Percentiles rank a stretch among this genome's conserved stretches.
phyloP scores from a whole-genome alignment of 2,797 vertebrate species.

The Falco novaeseelandiae region DNA sequence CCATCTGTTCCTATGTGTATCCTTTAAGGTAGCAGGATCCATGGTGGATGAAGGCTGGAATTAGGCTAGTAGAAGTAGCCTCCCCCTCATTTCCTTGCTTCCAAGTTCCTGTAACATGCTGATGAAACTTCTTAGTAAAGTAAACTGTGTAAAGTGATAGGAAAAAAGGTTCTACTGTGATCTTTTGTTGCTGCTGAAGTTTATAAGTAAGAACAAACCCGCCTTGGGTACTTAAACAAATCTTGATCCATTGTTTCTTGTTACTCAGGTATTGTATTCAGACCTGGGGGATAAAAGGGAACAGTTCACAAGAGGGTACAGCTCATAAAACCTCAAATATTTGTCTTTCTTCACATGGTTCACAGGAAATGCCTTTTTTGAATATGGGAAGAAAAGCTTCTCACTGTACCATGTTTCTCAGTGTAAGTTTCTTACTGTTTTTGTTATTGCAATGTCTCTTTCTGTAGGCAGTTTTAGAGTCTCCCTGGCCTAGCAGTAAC shows the following conservation, averaged over 20 bases:
- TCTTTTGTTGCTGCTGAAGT: not conserved
- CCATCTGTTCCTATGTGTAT: not conserved
- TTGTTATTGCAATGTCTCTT: not conserved
- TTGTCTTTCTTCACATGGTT: not conserved
- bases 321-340: not conserved
- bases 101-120: not conserved
- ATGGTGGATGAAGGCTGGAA: not conserved
- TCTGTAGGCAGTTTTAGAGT: slow-evolving; percentile 91
- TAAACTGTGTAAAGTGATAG: not conserved
- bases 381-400: not conserved
- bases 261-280: not conserved
- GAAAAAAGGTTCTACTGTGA: not conserved
- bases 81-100: not conserved
- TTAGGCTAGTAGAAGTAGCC: not conserved
- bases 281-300: not conserved
- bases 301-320: not conserved
- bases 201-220: not conserved
- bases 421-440: not conserved
- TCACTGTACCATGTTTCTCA: not conserved
- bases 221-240: not conserved
- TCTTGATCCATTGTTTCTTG: not conserved
- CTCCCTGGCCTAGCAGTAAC: slow-evolving; percentile 93
- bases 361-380: not conserved
- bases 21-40: not conserved
- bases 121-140: not conserved